Percentiles rank a stretch among this genome's conserved stretches.
These are phyloP conservation scores for Pomacea canaliculata DNA, from an alignment of 2,888 invertebrate genomes.

Conservation along the genomic window DNA sequence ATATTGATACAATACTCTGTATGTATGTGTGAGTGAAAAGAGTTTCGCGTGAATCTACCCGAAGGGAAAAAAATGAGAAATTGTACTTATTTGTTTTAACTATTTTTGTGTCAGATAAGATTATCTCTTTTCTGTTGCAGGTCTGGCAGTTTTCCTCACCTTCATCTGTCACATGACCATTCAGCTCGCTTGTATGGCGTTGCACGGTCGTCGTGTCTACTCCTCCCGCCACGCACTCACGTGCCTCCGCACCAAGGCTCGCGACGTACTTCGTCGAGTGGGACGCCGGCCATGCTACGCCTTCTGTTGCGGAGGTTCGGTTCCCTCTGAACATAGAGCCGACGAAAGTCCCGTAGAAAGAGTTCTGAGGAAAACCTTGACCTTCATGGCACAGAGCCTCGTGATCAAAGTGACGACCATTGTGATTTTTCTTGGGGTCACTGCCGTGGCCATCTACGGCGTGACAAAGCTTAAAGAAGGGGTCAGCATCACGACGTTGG, in stretches of 20 bases:
- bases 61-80: no score
- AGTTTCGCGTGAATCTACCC: no score
- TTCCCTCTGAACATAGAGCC: slow-evolving; percentile 34
- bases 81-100: no score
- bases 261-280: slow-evolving; percentile 39
- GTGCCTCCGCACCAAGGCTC: slow-evolving; percentile 38
- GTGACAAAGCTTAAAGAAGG: slow-evolving; percentile 47
- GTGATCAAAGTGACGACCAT: slow-evolving; percentile 40
- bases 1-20: no score
- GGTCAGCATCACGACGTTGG: slow-evolving; percentile 46
- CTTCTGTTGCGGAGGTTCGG: slow-evolving; percentile 63
- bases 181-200: slow-evolving; percentile 53
- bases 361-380: slow-evolving; percentile 38
- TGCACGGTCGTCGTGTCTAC: slow-evolving; percentile 51
- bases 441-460: slow-evolving; percentile 28
- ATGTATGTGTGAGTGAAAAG: no score
- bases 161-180: slow-evolving; percentile 59
- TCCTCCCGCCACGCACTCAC: slow-evolving; percentile 45
- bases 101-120: no score
- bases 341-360: slow-evolving; percentile 49
- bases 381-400: slow-evolving; percentile 42
- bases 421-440: slow-evolving; percentile 35
- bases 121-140: slow-evolving; percentile 37
- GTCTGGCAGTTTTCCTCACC: slow-evolving; percentile 56
- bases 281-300: slow-evolving; percentile 27